Percentiles rank a stretch among this genome's conserved stretches.
Evolutionary conservation across 2,113 vertebrate genomes (phyloP).

Genomic region (Myrmecophaga tridactyla): DNA sequence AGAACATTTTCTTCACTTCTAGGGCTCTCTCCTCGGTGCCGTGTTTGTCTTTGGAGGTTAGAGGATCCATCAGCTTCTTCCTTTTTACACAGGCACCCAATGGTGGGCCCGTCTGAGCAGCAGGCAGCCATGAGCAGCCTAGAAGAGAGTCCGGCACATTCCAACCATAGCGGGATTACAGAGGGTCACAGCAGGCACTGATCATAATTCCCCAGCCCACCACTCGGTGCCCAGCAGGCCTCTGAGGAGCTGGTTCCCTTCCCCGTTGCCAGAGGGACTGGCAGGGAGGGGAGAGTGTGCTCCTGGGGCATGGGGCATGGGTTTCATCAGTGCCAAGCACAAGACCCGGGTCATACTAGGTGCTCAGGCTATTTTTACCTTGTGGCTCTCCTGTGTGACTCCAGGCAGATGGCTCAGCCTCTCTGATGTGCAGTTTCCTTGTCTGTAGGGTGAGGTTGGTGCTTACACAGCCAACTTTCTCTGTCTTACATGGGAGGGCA

Average conservation of each 20-base stretch:
- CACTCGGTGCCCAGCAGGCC: too few relatives aligned
- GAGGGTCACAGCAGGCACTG: rapidly evolving
- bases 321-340: rapidly evolving
- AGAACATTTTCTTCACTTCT: rapidly evolving
- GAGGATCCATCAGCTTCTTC: too few relatives aligned
- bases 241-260: neutral
- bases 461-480: rapidly evolving
- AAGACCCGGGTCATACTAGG: rapidly evolving
- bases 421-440: neutral
- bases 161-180: rapidly evolving
- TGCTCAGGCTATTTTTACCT: rapidly evolving
- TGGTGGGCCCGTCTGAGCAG: rapidly evolving
- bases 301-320: rapidly evolving
- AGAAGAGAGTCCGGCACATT: neutral
- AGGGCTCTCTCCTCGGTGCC: neutral
- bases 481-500: neutral
- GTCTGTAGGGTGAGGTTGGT: neutral
- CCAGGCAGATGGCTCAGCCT: neutral
- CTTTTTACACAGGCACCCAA: rapidly evolving
- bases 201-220: too few relatives aligned
- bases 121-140: neutral
- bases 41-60: neutral
- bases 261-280: neutral
- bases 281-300: rapidly evolving
- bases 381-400: neutral